Evolutionary conservation across 2,888 invertebrate species (phyloP), one percentile per base, ranked within the genome.

Genomic region (Thyatira batis): DNA sequence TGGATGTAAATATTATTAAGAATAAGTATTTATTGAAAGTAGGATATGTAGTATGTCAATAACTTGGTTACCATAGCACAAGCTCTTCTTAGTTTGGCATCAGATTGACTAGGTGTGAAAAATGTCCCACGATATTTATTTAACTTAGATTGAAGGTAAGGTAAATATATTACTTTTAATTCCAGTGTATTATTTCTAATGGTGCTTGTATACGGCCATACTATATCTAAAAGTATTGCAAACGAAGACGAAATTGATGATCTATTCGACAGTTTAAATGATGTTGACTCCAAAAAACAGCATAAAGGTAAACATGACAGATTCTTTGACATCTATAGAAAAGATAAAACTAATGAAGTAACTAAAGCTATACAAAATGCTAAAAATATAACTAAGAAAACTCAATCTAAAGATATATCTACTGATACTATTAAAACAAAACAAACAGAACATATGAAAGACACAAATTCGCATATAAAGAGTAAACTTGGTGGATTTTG

Each of bases 151-250:
- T n/a, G n/a, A n/a, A n/a, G n/a, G n/a, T n/a, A n/a, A n/a, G n/a
- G n/a, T n/a, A n/a, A n/a, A n/a, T n/a, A n/a, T n/a, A 11, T 9
- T 43, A 49, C 54, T 49, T 51, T 63, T 52, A 66, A 54, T 82
- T 78, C 52, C 84, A 90, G 89, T 84, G 77, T 88, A 81, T 81
- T 87, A 81, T 81, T 82, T 82, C 78, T 86, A 73, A 85, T 86
- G 78, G 82, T 84, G 72, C 76, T 83, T 62, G 70, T 76, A 60
- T 73, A 76, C 58, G 70, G 84, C 72, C 79, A 78, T 70, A 84
- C 84, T 78, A 79, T 85, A 80, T 84, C 83, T 76, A 87, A 84
- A 86, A 83, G 80, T 80, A 80, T 74, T 65, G 67, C 70, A 57
- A 66, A 73, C 49, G 55, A 76, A 49, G 63, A 77, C 48, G 63